These are phyloP conservation scores for Aspidapion aeneum DNA, from an alignment of 2,888 invertebrate genomes.

Conservation along the genomic window DNA sequence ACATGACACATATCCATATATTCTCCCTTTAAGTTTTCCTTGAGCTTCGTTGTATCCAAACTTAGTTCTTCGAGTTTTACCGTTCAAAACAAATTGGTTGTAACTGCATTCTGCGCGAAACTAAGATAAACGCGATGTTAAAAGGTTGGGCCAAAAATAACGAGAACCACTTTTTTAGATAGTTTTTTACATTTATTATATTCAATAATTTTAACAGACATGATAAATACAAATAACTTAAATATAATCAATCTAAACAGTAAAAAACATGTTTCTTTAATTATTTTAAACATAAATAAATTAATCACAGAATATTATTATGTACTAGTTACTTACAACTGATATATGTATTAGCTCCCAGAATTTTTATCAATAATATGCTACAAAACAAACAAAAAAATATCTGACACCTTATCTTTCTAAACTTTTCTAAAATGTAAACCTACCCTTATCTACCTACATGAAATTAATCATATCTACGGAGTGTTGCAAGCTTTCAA, in stretches of 20 bases:
- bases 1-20: too few species aligned
- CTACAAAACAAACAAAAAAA: slow-evolving; percentile 4
- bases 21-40: too few species aligned
- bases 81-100: too few species aligned
- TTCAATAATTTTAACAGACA: slow-evolving; percentile 34
- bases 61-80: too few species aligned
- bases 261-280: slow-evolving; percentile 31
- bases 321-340: slow-evolving; percentile 18
- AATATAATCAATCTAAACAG: slow-evolving; percentile 34
- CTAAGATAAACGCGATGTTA: too few species aligned
- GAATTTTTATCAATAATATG: background rate
- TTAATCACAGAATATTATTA: slow-evolving; percentile 37
- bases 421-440: background rate
- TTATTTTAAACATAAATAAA: slow-evolving; percentile 33
- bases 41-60: too few species aligned
- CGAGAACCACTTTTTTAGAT: too few species aligned
- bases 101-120: too few species aligned
- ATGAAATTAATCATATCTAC: background rate
- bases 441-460: background rate
- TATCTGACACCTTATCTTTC: background rate
- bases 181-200: slow-evolving; percentile 32
- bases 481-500: background rate
- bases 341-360: background rate
- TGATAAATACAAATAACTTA: slow-evolving; percentile 37
- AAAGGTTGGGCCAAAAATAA: too few species aligned